Evolutionary conservation across 2,888 invertebrate species (phyloP).

Genomic region (Campaea margaritaria): DNA sequence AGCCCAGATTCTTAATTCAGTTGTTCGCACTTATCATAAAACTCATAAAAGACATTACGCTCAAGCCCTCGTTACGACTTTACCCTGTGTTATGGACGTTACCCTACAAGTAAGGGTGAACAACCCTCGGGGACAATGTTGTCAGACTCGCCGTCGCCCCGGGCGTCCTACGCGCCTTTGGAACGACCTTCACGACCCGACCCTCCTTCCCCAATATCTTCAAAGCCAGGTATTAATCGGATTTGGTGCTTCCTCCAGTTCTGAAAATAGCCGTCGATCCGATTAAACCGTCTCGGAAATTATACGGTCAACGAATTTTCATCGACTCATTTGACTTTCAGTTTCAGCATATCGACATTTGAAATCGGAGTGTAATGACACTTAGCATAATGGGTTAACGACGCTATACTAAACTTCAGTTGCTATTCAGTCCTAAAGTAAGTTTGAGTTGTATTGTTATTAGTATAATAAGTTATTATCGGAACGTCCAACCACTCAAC

Average conservation of each 20-base stretch:
- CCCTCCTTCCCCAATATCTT: slow-evolving; percentile 31
- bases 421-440: too few species aligned
- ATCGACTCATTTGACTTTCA: slow-evolving; percentile 10
- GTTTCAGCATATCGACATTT: slow-evolving; percentile 1
- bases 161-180: slow-evolving; percentile 51
- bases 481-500: too few species aligned
- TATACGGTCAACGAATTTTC: slow-evolving; percentile 25
- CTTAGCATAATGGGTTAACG: too few species aligned
- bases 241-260: slow-evolving; percentile 10
- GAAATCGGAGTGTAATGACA: too few species aligned
- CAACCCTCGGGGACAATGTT: slow-evolving; percentile 44
- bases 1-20: background rate
- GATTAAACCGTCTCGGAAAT: slow-evolving; percentile 17
- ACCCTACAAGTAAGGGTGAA: slow-evolving; percentile 42
- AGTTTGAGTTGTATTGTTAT: too few species aligned
- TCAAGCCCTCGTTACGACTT: slow-evolving; percentile 13
- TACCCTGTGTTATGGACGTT: slow-evolving; percentile 11
- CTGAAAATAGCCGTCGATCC: slow-evolving; percentile 20
- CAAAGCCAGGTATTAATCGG: slow-evolving; percentile 17
- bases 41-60: slow-evolving; percentile 19
- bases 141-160: slow-evolving; percentile 53
- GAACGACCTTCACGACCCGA: slow-evolving; percentile 55
- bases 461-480: too few species aligned
- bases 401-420: too few species aligned
- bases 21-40: slow-evolving; percentile 13